phyloP scores from a whole-genome alignment of 2,888 invertebrate genomes.

The Scaptomyza polygonia region DNA sequence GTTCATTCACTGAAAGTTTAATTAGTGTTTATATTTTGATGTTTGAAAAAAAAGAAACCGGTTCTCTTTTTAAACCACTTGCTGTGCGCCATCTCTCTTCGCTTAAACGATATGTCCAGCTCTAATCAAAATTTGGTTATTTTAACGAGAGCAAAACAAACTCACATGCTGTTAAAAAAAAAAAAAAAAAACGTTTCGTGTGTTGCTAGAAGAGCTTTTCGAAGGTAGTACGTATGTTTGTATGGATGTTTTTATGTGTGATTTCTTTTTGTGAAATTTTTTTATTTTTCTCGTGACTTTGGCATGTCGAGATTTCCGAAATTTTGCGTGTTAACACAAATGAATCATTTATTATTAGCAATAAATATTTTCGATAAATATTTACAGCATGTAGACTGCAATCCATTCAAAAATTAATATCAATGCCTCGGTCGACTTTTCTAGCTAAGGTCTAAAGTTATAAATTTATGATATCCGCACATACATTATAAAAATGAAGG shows the following conservation, averaged over 20 bases:
- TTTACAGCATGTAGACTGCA: neutral
- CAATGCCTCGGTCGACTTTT: slow-evolving; percentile 38
- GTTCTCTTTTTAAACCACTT: neutral
- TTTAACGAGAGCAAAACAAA: slow-evolving; percentile 26
- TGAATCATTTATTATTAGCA: slow-evolving; percentile 27
- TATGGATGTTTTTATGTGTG: slow-evolving; percentile 8
- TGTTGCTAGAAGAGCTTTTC: neutral
- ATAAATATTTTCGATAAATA: neutral
- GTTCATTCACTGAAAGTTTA: no score
- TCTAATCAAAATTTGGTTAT: slow-evolving; percentile 33
- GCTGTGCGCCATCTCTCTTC: neutral
- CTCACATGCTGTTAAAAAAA: slow-evolving; percentile 5
- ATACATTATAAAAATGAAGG: slow-evolving; percentile 16
- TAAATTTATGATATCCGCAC: slow-evolving; percentile 5
- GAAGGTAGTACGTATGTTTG: neutral
- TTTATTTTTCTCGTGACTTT: slow-evolving; percentile 50
- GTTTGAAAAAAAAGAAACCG: neutral
- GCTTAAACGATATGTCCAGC: slow-evolving; percentile 19
- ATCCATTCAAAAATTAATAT: slow-evolving; percentile 35
- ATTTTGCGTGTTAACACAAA: slow-evolving; percentile 26
- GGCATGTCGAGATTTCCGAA: slow-evolving; percentile 22
- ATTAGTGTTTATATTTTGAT: no score
- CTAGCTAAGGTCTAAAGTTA: slow-evolving; percentile 1
- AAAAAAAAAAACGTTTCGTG: neutral
- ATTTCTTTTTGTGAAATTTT: slow-evolving; percentile 48